Conservation (phyloP, 2,113 vertebrate genomes). For the Apteryx mantelli region DNA sequence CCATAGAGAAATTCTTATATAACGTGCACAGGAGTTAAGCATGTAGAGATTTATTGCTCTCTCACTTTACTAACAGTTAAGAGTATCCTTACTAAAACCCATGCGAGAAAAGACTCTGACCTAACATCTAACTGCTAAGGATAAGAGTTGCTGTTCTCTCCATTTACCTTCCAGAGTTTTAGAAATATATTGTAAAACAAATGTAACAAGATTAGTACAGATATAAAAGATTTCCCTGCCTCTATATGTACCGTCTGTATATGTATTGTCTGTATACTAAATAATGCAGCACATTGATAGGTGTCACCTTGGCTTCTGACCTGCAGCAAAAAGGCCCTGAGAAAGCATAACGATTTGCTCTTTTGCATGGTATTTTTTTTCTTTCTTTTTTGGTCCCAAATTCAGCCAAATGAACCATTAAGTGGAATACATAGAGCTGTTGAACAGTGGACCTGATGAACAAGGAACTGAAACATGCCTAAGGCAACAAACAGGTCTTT, state of each 20-base stretch:
- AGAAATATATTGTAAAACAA: background rate
- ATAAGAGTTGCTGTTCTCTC: background rate
- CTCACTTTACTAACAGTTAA: background rate
- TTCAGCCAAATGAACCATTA: conserved; percentile 59
- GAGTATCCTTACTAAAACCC: background rate
- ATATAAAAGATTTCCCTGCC: background rate
- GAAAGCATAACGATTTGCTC: background rate
- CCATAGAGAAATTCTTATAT: background rate
- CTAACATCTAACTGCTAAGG: background rate
- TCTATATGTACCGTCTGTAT: background rate
- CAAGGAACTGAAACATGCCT: conserved; percentile 67
- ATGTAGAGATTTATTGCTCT: background rate
- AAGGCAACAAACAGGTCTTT: conserved; percentile 66
- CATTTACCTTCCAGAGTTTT: background rate
- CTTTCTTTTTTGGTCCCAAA: conserved; percentile 54
- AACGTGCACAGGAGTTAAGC: background rate
- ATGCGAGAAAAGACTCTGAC: background rate
- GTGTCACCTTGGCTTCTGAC: background rate
- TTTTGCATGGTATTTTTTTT: background rate
- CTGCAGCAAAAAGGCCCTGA: background rate
- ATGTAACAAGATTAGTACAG: background rate
- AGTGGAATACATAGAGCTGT: conserved; percentile 14
- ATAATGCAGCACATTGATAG: background rate
- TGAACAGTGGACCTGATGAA: conserved; percentile 6
- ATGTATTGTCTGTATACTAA: background rate